phyloP scores from a whole-genome alignment of 2,888 invertebrate species.

The Drosophila pseudotalamancana region DNA sequence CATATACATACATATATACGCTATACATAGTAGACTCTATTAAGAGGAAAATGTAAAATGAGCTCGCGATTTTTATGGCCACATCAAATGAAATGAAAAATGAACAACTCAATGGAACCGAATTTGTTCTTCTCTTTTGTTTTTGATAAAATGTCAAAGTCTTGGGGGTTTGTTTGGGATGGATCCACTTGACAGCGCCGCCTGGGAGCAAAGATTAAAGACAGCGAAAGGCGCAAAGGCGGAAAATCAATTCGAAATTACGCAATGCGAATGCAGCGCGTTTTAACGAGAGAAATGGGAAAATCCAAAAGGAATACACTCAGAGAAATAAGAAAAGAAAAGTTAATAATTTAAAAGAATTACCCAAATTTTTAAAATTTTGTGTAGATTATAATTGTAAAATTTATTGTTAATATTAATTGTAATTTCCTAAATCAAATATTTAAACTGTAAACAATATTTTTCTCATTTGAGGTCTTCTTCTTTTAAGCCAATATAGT shows the following conservation, averaged over 20 bases:
- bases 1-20: conserved; percentile 5
- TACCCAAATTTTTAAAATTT: not conserved
- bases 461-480: too few relatives aligned
- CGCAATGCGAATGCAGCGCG: conserved; percentile 37
- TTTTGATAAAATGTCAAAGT: conserved; percentile 76
- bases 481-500: too few relatives aligned
- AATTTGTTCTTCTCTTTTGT: conserved; percentile 29
- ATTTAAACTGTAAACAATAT: too few relatives aligned
- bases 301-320: conserved; percentile 9
- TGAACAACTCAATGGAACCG: conserved; percentile 59
- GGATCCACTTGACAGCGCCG: conserved; percentile 63
- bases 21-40: conserved; percentile 3
- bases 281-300: not conserved
- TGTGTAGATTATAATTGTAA: too few relatives aligned
- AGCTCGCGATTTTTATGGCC: conserved; percentile 69
- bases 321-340: too few relatives aligned
- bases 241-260: conserved; percentile 43
- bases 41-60: conserved; percentile 47
- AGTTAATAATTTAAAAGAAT: not conserved
- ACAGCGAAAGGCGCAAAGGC: conserved; percentile 36
- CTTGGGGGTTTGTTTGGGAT: conserved; percentile 31
- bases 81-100: conserved; percentile 79
- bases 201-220: conserved; percentile 39
- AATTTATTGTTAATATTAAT: too few relatives aligned
- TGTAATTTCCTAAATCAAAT: too few relatives aligned